Percentiles rank a stretch among this genome's conserved stretches.
phyloP scores from a whole-genome alignment of 2,888 invertebrate genomes.

The Anodontia alba region DNA sequence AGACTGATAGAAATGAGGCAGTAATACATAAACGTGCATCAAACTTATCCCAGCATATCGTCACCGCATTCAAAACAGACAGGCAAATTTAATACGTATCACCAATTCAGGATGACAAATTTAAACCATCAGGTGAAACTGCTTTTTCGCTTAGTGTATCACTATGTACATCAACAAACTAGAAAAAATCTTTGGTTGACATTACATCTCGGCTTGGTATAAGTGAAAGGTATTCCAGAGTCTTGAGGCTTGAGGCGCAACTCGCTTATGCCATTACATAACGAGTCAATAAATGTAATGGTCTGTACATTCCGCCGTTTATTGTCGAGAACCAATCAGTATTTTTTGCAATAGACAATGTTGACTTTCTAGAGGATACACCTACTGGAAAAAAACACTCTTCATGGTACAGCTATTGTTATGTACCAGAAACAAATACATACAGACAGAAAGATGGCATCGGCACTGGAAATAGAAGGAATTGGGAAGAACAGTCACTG shows the following conservation, averaged over 20 bases:
- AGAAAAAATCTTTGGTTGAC: constrained; percentile 4
- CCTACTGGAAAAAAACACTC: constrained; percentile 1
- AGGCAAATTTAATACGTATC: neutral
- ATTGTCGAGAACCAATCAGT: constrained; percentile 1
- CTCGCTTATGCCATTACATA: neutral
- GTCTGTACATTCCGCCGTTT: constrained; percentile 16
- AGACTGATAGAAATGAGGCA: neutral
- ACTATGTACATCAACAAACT: neutral
- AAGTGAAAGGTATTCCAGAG: constrained; percentile 2
- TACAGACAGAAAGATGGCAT: neutral
- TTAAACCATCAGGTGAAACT: constrained; percentile 4
- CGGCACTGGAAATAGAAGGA: neutral
- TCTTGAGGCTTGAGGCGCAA: neutral
- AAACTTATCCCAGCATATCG: constrained; percentile 6
- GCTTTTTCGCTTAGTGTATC: constrained; percentile 11
- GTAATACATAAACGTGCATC: constrained; percentile 6
- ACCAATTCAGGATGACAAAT: constrained; percentile 2
- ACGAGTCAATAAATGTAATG: neutral
- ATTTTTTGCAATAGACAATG: constrained; percentile 17
- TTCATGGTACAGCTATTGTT: constrained; percentile 3
- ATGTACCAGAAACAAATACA: neutral
- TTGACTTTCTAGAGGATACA: constrained; percentile 13
- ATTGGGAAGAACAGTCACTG: constrained; percentile 1
- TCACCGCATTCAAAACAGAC: constrained; percentile 2
- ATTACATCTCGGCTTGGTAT: neutral